A percentile compares a stretch with the other conserved stretches of the same genome.
These are phyloP conservation scores for Brenthis daphne DNA, from an alignment of 2,888 invertebrate genomes.

Conservation along the genomic window DNA sequence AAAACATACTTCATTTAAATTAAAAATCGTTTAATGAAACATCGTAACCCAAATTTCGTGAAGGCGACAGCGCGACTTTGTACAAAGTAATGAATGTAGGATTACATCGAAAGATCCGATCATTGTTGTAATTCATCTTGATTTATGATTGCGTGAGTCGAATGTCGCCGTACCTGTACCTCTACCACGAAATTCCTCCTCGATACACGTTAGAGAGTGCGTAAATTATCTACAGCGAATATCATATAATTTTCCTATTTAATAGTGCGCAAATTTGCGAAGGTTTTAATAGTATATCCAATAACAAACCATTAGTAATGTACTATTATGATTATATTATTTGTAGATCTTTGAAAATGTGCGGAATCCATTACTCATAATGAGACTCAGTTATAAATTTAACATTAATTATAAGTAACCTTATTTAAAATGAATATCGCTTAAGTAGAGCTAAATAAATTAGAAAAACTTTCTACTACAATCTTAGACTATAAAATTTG, in stretches of 20 bases:
- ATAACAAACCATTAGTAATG: neutral
- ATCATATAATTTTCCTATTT: neutral
- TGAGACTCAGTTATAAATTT: slow-evolving; percentile 1
- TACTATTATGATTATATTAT: slow-evolving; percentile 38
- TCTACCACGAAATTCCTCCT: neutral
- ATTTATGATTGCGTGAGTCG: slow-evolving; percentile 71
- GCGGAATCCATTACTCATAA: slow-evolving; percentile 23
- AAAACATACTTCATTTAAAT: slow-evolving; percentile 27
- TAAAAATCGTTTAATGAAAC: slow-evolving; percentile 30
- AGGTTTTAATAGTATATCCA: too few species aligned
- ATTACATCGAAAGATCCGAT: slow-evolving; percentile 67
- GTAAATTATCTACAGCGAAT: slow-evolving; percentile 11
- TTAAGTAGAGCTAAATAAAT: neutral
- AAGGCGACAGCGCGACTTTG: slow-evolving; percentile 54
- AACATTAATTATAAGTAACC: neutral
- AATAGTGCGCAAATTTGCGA: too few species aligned
- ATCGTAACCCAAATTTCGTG: slow-evolving; percentile 48
- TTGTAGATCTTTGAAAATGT: slow-evolving; percentile 7
- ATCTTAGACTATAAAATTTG: too few species aligned
- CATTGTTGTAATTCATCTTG: slow-evolving; percentile 75
- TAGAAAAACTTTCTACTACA: too few species aligned
- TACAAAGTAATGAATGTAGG: slow-evolving; percentile 61
- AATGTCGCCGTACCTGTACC: slow-evolving; percentile 53
- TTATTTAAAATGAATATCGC: neutral
- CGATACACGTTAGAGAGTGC: slow-evolving; percentile 6